These are phyloP conservation scores for Macrophya alboannulata DNA, from an alignment of 2,888 invertebrate species.

Conservation along the genomic window DNA sequence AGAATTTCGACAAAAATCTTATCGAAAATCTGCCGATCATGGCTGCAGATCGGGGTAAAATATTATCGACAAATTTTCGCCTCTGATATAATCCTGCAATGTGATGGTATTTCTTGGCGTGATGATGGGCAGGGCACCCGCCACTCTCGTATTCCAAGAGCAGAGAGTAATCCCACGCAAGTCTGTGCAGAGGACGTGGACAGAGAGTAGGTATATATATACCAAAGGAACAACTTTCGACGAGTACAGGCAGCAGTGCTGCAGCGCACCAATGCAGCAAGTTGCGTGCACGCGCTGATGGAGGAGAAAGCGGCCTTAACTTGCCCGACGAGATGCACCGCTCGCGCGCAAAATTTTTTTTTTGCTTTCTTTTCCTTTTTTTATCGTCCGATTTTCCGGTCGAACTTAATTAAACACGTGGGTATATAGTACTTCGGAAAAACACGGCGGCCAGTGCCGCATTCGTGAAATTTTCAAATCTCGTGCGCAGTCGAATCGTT, in stretches of 20 bases:
- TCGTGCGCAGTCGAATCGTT: neutral
- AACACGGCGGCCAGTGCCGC: neutral
- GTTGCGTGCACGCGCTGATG: constrained; percentile 51
- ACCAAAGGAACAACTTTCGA: constrained; percentile 41
- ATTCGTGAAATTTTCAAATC: neutral
- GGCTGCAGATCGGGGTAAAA: neutral
- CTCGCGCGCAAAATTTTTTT: constrained; percentile 6
- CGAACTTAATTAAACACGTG: neutral
- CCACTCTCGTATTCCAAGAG: constrained; percentile 48
- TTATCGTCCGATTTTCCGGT: neutral
- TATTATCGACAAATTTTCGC: neutral
- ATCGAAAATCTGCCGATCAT: neutral
- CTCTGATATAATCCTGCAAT: neutral
- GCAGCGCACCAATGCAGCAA: neutral
- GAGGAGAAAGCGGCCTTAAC: constrained; percentile 49
- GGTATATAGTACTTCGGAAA: neutral
- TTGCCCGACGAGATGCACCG: constrained; percentile 36
- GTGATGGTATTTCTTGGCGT: constrained; percentile 37
- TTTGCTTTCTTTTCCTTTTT: neutral
- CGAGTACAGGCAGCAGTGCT: constrained; percentile 24
- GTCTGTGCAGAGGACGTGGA: constrained; percentile 45
- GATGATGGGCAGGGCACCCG: constrained; percentile 49
- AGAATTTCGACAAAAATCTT: neutral
- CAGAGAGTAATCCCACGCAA: constrained; percentile 47
- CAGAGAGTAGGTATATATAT: constrained; percentile 29